Conservation (phyloP, 2,888 invertebrate genomes). For the Magallana nippona region DNA sequence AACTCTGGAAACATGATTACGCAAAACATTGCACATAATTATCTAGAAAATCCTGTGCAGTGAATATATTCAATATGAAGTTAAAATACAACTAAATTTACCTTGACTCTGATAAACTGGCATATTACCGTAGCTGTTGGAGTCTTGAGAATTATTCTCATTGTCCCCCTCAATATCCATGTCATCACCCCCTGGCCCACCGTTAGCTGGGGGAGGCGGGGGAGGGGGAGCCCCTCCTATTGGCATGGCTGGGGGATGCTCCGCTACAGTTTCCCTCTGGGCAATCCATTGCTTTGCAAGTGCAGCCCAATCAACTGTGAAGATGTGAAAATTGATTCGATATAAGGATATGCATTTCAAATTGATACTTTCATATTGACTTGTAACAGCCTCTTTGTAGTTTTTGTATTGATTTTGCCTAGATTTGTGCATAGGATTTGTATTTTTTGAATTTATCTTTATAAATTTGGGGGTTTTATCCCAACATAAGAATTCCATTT, state of each 20-base stretch:
- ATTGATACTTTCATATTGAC: too few species aligned
- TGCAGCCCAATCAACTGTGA: slow-evolving; percentile 94
- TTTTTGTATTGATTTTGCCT: too few species aligned
- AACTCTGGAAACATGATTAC: too few species aligned
- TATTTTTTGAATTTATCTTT: too few species aligned
- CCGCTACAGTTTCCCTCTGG: slow-evolving; percentile 67
- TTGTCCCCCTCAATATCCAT: slow-evolving; percentile 71
- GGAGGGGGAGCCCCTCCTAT: slow-evolving; percentile 26
- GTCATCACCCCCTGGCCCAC: slow-evolving; percentile 60
- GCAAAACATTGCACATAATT: too few species aligned
- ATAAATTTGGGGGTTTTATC: too few species aligned
- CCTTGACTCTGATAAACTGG: slow-evolving; percentile 39
- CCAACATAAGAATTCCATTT: too few species aligned
- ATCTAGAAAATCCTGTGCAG: too few species aligned
- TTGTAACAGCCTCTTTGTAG: too few species aligned
- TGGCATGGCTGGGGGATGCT: slow-evolving; percentile 43
- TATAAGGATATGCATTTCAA: too few species aligned
- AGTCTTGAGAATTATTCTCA: slow-evolving; percentile 53
- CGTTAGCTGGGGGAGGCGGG: slow-evolving; percentile 38
- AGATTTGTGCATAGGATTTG: too few species aligned
- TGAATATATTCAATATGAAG: neutral
- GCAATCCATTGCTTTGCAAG: slow-evolving; percentile 97
- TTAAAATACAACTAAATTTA: neutral
- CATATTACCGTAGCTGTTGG: slow-evolving; percentile 45
- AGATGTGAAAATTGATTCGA: too few species aligned